Percentiles rank a stretch among this genome's conserved stretches.
Conservation (phyloP, 1,140 invertebrate species). For the Acromyrmex heyeri region DNA sequence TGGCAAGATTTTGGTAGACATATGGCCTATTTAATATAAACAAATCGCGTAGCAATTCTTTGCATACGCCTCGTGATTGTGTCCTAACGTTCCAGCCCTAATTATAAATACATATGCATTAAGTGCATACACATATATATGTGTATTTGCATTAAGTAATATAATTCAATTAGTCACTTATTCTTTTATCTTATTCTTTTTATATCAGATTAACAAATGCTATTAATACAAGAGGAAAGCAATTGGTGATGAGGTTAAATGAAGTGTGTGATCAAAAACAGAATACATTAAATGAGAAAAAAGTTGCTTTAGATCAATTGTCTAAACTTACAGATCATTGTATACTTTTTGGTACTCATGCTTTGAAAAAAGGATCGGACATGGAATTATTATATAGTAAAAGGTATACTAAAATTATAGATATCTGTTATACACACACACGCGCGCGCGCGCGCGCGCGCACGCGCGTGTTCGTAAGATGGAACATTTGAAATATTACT, state of each 20-base stretch:
- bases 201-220: constrained; percentile 91
- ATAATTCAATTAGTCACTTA: background rate
- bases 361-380: constrained; percentile 93
- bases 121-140: too few species aligned
- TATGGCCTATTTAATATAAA: too few species aligned
- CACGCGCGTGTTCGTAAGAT: too few species aligned
- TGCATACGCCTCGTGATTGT: too few species aligned
- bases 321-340: constrained; percentile 95
- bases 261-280: constrained; percentile 95
- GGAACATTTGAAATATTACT: too few species aligned
- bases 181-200: constrained; percentile 30
- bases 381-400: constrained; percentile 94
- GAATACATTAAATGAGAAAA: constrained; percentile 93
- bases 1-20: too few species aligned
- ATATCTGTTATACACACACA: background rate
- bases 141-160: background rate
- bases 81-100: too few species aligned
- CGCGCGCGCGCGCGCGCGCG: too few species aligned
- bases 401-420: constrained; percentile 87
- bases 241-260: constrained; percentile 92
- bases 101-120: too few species aligned
- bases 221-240: constrained; percentile 93
- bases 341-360: constrained; percentile 93
- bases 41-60: too few species aligned
- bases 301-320: constrained; percentile 92